Conservation (phyloP, 2,888 invertebrate genomes). For the Heliconius charithonia region DNA sequence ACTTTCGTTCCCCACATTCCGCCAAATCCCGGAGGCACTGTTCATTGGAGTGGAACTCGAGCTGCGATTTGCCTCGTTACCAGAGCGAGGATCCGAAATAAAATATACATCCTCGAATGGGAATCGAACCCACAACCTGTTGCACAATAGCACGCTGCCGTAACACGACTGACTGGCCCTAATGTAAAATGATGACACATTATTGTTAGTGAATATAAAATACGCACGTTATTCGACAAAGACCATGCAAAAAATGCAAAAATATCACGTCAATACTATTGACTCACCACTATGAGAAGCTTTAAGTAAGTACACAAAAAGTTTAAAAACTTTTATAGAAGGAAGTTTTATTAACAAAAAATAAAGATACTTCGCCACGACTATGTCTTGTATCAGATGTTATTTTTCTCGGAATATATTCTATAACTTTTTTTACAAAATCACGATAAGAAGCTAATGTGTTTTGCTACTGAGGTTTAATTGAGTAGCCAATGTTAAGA, state of each 20-base stretch:
- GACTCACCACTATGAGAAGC: not conserved
- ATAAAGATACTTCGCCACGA: not conserved
- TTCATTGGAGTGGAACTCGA: no score
- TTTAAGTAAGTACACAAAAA: not conserved
- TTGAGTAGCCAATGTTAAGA: not conserved
- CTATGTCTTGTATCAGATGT: not conserved
- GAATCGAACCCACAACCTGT: no score
- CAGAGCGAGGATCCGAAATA: no score
- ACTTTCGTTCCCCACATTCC: no score
- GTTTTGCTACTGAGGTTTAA: not conserved
- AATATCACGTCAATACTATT: slow-evolving; percentile 1
- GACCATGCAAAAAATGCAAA: not conserved
- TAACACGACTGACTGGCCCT: not conserved
- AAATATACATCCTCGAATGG: no score
- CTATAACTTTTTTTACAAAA: not conserved
- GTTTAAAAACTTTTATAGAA: not conserved
- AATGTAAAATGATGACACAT: slow-evolving; percentile 16
- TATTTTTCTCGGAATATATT: not conserved
- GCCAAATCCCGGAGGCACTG: no score
- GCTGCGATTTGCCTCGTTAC: no score
- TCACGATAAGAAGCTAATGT: not conserved
- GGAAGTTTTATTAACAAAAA: not conserved
- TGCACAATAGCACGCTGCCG: no score
- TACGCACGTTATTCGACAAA: not conserved
- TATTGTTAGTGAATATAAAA: slow-evolving; percentile 9